phyloP scores from a whole-genome alignment of 2,888 invertebrate species.

The Dicycla oo region DNA sequence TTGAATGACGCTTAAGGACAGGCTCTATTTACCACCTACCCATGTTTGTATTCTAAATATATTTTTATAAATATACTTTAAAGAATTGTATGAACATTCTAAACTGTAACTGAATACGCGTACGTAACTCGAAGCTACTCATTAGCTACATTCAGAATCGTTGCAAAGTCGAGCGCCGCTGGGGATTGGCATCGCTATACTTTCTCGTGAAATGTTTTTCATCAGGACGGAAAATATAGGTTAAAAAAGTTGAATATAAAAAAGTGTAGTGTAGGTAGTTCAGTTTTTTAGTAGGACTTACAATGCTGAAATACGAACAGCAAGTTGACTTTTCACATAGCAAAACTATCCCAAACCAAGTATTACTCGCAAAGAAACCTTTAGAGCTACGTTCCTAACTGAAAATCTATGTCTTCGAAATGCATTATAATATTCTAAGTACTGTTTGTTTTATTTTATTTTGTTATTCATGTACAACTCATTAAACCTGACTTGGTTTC shows the following conservation, averaged over 20 bases:
- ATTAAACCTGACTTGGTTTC: no score
- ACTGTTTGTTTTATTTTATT: no score
- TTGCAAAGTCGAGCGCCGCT: not conserved
- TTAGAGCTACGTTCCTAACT: not conserved
- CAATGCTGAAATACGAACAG: not conserved
- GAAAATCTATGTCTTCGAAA: no score
- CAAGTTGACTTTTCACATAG: not conserved
- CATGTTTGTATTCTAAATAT: no score
- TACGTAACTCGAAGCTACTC: slow-evolving; percentile 13
- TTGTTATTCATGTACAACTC: no score
- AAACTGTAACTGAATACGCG: slow-evolving; percentile 2
- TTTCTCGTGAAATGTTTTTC: slow-evolving; percentile 2
- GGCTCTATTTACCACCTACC: no score
- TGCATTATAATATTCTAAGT: no score
- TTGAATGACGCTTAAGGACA: no score
- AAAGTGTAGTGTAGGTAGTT: not conserved
- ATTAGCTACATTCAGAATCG: slow-evolving; percentile 36
- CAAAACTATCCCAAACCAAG: not conserved
- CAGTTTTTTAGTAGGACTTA: not conserved
- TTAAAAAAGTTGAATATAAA: not conserved
- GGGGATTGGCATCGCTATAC: slow-evolving; percentile 6
- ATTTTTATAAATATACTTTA: not conserved
- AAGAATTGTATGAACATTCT: not conserved
- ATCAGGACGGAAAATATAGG: not conserved
- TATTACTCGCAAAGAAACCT: not conserved